Evolutionary conservation across 1,140 invertebrate genomes (phyloP), one percentile per base, ranked within the genome.

Genomic region (Atta cephalotes): DNA sequence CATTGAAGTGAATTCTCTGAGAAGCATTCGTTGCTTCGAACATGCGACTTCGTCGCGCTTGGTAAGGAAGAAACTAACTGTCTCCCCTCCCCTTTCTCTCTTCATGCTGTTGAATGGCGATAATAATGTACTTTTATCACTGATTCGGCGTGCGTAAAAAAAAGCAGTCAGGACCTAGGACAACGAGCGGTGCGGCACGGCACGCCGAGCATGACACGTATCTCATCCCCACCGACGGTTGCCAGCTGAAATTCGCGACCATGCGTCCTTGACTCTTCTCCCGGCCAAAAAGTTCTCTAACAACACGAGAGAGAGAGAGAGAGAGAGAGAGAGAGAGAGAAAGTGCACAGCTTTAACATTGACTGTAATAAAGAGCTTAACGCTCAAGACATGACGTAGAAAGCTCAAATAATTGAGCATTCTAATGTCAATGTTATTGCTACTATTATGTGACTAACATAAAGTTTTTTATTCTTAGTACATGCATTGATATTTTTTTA

Each of bases 131-230:
- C 21, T 70, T 70, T 70, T 51, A 70, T 49, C 76, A 74, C 74
- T 51, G 31, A 79, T 91, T 91, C 58, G 85, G 58, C 89, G 80
- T 76, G 81, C 82, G 90, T 89, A 91, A 91, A 89, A 90, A 63
- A 89, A 89, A 58, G 45, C 65, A 35, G 62, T 70, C 91, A 88
- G 85, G 87, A 91, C 91, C 91, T 92, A 91, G 91, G 91, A 80
- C 89, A 92, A 92, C 91, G 72, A 86, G 86, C 35, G 71, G 82
- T 51, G 72, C 18, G 68, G 87, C 68, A 28, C 62, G 66, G 66
- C 10, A 51, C 5, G 25, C 39, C 70, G 79, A 45, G 25, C 65
- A 49, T 53, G 66, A 62, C 79, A 51, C 56, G 71, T 89, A 65
- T 90, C 86, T 88, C 45, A 72, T 90, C 89, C 87, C 89, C 87